Percentiles rank a stretch among this genome's conserved stretches.
Conservation (phyloP, 2,888 invertebrate species). For the Hirtodrosophila histrioides region DNA sequence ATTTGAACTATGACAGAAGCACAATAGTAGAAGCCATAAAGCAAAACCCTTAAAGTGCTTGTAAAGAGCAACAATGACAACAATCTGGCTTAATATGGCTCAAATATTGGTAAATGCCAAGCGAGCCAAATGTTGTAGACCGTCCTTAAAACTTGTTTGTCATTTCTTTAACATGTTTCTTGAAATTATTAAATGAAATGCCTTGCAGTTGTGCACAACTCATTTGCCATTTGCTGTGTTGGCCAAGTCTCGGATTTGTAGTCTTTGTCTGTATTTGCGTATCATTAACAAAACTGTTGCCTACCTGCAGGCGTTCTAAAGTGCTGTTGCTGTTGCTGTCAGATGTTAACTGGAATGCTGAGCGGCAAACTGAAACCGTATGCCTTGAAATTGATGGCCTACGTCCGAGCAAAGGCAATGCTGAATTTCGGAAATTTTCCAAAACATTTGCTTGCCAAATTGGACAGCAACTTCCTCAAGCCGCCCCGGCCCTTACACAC, state of each 20-base stretch:
- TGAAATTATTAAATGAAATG: constrained; percentile 47
- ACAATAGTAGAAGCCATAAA: constrained; percentile 3
- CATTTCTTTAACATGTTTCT: constrained; percentile 40
- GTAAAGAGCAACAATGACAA: background rate
- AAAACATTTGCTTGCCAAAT: constrained; percentile 46
- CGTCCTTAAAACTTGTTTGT: constrained; percentile 14
- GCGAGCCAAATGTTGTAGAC: constrained; percentile 7
- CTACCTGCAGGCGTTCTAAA: constrained; percentile 48
- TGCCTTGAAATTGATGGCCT: constrained; percentile 45
- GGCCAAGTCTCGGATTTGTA: background rate
- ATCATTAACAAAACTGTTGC: constrained; percentile 59
- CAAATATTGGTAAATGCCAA: constrained; percentile 3
- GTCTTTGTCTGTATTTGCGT: constrained; percentile 43
- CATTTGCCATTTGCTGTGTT: constrained; percentile 20
- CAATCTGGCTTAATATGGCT: constrained; percentile 8
- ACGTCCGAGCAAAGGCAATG: constrained; percentile 1
- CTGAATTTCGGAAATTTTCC: constrained; percentile 35
- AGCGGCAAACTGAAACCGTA: constrained; percentile 12
- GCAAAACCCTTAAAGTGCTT: background rate
- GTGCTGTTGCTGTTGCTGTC: constrained; percentile 7
- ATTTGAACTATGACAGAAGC: constrained; percentile 12
- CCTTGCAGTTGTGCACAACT: constrained; percentile 30
- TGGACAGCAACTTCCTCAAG: constrained; percentile 11
- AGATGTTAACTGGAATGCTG: constrained; percentile 28
- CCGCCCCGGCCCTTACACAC: background rate